Evolutionary conservation across 2,797 vertebrate species (phyloP).

Genomic region (Smutsia gigantea): DNA sequence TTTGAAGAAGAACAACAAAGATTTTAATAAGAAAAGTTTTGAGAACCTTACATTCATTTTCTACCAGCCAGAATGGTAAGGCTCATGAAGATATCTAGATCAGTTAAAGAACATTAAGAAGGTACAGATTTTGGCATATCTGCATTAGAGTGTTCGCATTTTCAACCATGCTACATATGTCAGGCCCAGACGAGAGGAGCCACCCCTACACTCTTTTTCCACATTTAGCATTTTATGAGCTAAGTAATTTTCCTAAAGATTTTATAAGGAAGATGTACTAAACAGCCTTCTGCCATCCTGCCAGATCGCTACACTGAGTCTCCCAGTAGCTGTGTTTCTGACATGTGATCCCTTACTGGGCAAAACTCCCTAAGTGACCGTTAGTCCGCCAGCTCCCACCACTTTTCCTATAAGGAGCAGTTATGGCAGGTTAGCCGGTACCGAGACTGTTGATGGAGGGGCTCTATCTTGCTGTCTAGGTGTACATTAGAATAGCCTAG

Average conservation of each 20-base stretch:
- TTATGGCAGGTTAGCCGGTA: background rate
- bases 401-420: background rate
- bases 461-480: background rate
- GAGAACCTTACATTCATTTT: slow-evolving; percentile 36
- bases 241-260: slow-evolving; percentile 52
- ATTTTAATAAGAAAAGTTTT: background rate
- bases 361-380: background rate
- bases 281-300: background rate
- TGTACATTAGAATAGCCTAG: background rate
- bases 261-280: background rate
- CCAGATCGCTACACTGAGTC: background rate
- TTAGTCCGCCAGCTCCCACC: background rate
- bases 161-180: slow-evolving; percentile 56
- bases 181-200: slow-evolving; percentile 50
- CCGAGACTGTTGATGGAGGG: background rate
- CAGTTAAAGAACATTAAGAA: background rate
- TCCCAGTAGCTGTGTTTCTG: background rate
- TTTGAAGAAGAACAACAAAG: slow-evolving; percentile 24
- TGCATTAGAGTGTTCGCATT: background rate
- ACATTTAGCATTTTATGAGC: slow-evolving; percentile 55
- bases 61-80: slow-evolving; percentile 32
- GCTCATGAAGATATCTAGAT: slow-evolving; percentile 32
- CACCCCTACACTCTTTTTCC: slow-evolving; percentile 25
- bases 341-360: background rate
- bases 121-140: slow-evolving; percentile 14